phyloP scores from a whole-genome alignment of 2,888 invertebrate species.

The Tetranychus truncatus region DNA sequence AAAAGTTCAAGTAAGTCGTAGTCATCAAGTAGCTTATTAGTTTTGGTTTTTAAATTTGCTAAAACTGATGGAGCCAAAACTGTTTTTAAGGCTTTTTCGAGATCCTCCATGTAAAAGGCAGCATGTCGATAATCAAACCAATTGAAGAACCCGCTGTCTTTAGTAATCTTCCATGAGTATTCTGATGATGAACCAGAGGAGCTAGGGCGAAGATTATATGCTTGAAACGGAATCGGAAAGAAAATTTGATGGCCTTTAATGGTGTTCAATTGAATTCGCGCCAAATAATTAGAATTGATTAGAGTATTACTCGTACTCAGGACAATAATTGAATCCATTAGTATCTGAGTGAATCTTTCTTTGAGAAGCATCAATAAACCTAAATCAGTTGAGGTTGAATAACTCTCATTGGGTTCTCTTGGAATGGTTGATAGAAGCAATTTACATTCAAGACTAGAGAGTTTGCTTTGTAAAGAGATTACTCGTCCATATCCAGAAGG shows the following conservation, averaged over 20 bases:
- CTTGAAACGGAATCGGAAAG: conserved; percentile 73
- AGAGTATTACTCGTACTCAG: conserved; percentile 29
- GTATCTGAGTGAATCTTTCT: not conserved
- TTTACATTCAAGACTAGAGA: not conserved
- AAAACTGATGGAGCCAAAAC: not conserved
- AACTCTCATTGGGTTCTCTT: not conserved
- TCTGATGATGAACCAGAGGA: not conserved
- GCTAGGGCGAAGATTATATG: conserved; percentile 38
- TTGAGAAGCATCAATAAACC: not conserved
- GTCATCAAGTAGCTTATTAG: not conserved
- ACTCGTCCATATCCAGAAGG: not conserved
- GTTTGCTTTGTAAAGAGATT: not conserved
- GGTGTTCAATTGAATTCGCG: conserved; percentile 85
- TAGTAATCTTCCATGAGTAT: not conserved
- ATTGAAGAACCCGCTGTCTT: not conserved
- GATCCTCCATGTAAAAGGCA: not conserved
- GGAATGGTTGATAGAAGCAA: not conserved
- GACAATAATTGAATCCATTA: not conserved
- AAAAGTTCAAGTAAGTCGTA: not conserved
- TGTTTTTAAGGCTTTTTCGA: not conserved
- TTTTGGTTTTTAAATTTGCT: not conserved
- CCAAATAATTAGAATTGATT: conserved; percentile 44
- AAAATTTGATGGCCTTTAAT: conserved; percentile 71
- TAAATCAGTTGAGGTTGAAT: conserved; percentile 1
- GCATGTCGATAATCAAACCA: not conserved